phyloP scores from a whole-genome alignment of 2,888 invertebrate genomes.

The Resseliella maxima region DNA sequence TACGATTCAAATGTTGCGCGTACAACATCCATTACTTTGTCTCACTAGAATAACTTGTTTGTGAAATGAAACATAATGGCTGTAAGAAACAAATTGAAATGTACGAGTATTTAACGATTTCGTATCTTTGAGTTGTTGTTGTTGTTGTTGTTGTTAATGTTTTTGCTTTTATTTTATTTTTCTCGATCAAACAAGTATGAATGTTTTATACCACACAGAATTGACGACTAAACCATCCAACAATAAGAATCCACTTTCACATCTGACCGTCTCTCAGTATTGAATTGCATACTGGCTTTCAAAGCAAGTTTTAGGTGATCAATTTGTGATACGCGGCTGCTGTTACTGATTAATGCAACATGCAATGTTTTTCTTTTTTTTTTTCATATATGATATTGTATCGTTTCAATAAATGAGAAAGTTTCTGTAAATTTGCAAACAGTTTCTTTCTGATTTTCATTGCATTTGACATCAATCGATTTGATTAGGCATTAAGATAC shows the following conservation, averaged over 20 bases:
- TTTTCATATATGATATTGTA: not conserved
- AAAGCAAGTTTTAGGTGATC: not conserved
- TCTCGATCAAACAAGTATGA: not conserved
- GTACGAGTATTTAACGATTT: conserved; percentile 15
- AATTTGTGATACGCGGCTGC: not conserved
- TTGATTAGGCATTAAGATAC: too few relatives aligned
- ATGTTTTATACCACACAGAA: conserved; percentile 18
- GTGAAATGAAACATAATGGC: conserved; percentile 14
- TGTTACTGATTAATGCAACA: not conserved
- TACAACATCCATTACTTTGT: not conserved
- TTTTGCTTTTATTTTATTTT: not conserved
- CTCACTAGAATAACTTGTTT: conserved; percentile 30
- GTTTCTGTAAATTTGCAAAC: conserved; percentile 26
- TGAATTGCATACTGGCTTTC: conserved; percentile 4
- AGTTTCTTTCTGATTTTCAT: not conserved
- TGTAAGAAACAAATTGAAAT: conserved; percentile 1
- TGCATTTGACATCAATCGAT: not conserved
- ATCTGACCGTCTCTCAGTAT: conserved; percentile 18
- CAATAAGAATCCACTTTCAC: conserved; percentile 40
- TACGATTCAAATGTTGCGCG: not conserved
- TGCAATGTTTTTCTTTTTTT: not conserved
- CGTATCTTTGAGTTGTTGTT: not conserved
- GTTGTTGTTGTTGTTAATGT: not conserved
- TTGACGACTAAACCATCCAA: not conserved
- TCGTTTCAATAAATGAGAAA: conserved; percentile 33